Base-by-base conservation (phyloP, 2,888 invertebrate species). In the Drosophila mettleri region DNA sequence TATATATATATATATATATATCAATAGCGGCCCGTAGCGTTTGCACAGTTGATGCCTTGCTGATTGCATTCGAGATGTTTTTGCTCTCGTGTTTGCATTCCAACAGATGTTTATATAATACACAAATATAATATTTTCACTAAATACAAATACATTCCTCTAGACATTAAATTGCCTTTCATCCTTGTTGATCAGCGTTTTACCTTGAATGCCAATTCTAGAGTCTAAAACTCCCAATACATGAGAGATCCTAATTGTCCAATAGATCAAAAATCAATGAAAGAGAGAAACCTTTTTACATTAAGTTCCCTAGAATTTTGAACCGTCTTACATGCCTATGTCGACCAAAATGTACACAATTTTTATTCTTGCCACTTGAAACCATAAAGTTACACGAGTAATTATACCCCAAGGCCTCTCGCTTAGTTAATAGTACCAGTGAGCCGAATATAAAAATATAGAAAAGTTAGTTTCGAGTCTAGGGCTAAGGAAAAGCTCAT, bases 361-460 rank as follows among this genome's bases (percentile, higher is more conserved):
- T 75, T 48, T 6, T 38, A 54, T 49, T 63, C 48, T 29, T 20
- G 55, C 22, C 57, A 53, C 48, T 57, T 31, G 45, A 53, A 60
- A 55, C 39, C 65, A 45, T 71, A 71, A 76, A 73, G 46, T 49
- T 52, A 62, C 48, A 34, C 41, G 22, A 57, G 55, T 58, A 61
- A 69, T 36, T 45, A 54, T 64, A 64, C 76, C 49, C 76, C 29
- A 52, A 64, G 33, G 73, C 20, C 38, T 46, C 18, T 29, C 5
- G 27, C 39, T 18, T 29, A 63, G 64, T 53, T 54, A 75, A 51
- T 45, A 36, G 48, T 54, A 53, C 49, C 69, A 55, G 48, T 41
- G 41, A 57, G 46, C 20, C 41, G 24, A 31, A 36, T 33, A 33
- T 41, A 6, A 41, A 14, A 41, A 36, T 41, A 22, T 41, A 41